A percentile compares a stretch with the other conserved stretches of the same genome.
Conservation (phyloP, 2,113 vertebrate species). For the Camelus dromedarius region DNA sequence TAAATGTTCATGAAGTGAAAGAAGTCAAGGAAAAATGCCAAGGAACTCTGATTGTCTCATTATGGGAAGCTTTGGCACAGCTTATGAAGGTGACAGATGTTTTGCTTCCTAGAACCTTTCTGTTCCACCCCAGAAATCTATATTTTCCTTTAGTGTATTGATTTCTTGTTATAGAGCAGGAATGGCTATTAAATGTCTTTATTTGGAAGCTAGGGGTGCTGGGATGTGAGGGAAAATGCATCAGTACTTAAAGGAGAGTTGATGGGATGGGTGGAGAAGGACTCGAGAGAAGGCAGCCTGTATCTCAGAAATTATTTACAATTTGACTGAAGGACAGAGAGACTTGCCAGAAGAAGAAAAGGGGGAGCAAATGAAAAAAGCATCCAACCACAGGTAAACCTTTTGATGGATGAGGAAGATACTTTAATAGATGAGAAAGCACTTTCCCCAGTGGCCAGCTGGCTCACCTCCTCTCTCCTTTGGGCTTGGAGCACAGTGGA, state of each 20-base stretch:
- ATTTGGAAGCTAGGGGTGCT: conserved; percentile 48
- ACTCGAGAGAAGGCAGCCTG: conserved; percentile 17
- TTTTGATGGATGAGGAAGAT: conserved; percentile 58
- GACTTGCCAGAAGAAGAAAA: neutral
- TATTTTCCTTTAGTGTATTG: conserved; percentile 65
- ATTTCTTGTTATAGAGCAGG: conserved; percentile 43
- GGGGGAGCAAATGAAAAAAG: conserved; percentile 44
- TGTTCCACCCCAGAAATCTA: conserved; percentile 64
- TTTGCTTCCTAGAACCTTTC: conserved; percentile 68
- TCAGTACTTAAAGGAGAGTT: neutral
- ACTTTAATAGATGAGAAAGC: conserved; percentile 53
- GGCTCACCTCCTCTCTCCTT: conserved; percentile 52
- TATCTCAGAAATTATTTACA: neutral
- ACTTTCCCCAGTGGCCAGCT: conserved; percentile 40
- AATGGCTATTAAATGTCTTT: conserved; percentile 69
- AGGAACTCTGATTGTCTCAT: neutral
- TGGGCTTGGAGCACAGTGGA: neutral
- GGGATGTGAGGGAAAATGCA: neutral
- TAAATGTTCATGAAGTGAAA: conserved; percentile 75
- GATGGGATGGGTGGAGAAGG: neutral
- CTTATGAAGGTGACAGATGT: conserved; percentile 66
- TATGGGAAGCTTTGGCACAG: conserved; percentile 71
- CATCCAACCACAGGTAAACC: conserved; percentile 15
- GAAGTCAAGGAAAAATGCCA: conserved; percentile 64
- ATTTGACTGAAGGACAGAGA: conserved; percentile 52